phyloP scores from a whole-genome alignment of 2,113 vertebrate genomes.

The Psittacula cyanocephala region DNA sequence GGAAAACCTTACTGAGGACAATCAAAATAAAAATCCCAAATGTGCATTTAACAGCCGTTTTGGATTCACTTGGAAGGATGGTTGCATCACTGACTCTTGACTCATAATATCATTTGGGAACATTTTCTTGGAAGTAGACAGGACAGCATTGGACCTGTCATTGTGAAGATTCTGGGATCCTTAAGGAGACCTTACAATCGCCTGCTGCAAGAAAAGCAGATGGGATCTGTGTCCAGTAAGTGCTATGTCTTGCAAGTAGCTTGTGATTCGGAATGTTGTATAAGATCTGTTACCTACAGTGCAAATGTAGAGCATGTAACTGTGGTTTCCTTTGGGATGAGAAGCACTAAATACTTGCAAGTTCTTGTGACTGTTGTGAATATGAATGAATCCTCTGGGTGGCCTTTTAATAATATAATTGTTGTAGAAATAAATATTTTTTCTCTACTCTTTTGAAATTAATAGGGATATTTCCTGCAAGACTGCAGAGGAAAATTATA shows the following conservation, averaged over 20 bases:
- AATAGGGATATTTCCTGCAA: neutral
- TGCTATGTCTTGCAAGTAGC: neutral
- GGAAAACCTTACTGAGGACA: neutral
- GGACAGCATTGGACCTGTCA: neutral
- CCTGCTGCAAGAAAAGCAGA: neutral
- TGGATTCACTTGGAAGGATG: neutral
- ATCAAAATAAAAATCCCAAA: neutral
- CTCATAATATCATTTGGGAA: neutral
- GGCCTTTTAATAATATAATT: neutral
- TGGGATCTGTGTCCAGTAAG: neutral
- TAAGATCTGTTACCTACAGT: neutral
- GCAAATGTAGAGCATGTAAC: neutral
- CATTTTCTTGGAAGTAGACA: neutral
- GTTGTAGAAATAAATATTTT: neutral
- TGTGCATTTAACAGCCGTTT: neutral
- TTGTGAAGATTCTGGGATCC: neutral
- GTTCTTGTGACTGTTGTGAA: neutral
- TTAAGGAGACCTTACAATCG: neutral
- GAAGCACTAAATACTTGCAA: neutral
- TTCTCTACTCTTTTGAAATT: neutral
- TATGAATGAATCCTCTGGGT: neutral
- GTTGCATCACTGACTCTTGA: neutral
- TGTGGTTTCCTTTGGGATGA: neutral
- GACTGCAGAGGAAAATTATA: neutral
- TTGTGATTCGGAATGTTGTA: rapidly evolving